phyloP scores from a whole-genome alignment of 92 coral and sea anemone genomes.

The Porites cylindrica region DNA sequence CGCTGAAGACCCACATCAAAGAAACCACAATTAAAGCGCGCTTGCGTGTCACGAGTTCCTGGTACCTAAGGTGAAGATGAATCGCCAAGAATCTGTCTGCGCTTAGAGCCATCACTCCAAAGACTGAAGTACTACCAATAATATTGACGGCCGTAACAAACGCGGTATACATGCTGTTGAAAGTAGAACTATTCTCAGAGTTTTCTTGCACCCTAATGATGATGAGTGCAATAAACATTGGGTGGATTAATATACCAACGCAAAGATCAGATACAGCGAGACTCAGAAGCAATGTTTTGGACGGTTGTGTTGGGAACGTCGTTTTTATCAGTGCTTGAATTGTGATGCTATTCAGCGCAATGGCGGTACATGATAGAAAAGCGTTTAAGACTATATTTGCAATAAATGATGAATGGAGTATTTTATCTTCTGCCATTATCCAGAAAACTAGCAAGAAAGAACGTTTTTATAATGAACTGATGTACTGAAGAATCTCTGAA shows the following conservation, averaged over 20 bases:
- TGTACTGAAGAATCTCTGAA: no score
- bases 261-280: neutral
- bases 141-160: neutral
- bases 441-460: neutral
- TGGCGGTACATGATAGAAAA: neutral
- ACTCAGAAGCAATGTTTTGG: neutral
- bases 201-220: neutral
- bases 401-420: neutral
- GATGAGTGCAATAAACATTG: neutral
- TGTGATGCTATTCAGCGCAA: neutral
- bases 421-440: neutral
- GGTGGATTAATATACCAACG: neutral
- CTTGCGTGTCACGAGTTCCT: slow-evolving; percentile 1
- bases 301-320: neutral
- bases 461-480: neutral
- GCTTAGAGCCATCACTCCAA: neutral
- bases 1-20: neutral
- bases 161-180: neutral
- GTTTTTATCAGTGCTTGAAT: neutral
- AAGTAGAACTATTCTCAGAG: neutral
- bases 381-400: neutral
- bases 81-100: slow-evolving; percentile 15
- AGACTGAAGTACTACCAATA: neutral
- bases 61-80: slow-evolving; percentile 24
- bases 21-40: neutral